phyloP scores from a whole-genome alignment of 2,888 invertebrate species.

The Lissonota sp. region DNA sequence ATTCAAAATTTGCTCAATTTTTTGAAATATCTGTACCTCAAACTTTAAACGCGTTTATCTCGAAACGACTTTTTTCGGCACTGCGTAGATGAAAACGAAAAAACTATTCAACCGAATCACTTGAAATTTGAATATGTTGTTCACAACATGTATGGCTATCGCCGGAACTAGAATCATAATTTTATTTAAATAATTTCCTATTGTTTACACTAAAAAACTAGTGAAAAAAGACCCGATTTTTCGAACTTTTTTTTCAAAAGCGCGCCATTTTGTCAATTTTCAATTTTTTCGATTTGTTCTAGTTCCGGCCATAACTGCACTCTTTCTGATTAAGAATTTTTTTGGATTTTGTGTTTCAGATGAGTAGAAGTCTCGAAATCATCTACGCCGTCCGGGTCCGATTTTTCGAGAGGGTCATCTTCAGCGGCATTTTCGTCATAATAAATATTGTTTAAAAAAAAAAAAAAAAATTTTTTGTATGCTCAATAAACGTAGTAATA shows the following conservation, averaged over 20 bases:
- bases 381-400: conserved; percentile 47
- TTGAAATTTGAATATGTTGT: conserved; percentile 41
- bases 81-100: conserved; percentile 18
- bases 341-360: conserved; percentile 38
- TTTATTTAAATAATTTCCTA: conserved; percentile 30
- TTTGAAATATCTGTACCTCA: background rate
- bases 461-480: conserved; percentile 40
- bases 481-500: background rate
- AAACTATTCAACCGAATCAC: conserved; percentile 42
- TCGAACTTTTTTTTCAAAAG: conserved; percentile 9
- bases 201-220: conserved; percentile 27
- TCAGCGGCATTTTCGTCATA: conserved; percentile 41
- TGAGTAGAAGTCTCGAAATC: conserved; percentile 51
- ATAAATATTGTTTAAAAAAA: conserved; percentile 49
- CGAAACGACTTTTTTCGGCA: conserved; percentile 14
- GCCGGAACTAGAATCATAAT: conserved; percentile 36
- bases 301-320: conserved; percentile 29
- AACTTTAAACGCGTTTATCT: conserved; percentile 7
- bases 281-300: background rate
- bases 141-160: conserved; percentile 38
- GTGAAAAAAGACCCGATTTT: conserved; percentile 41
- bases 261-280: conserved; percentile 2
- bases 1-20: conserved; percentile 25
- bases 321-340: conserved; percentile 36
- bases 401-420: conserved; percentile 53